A percentile compares a stretch with the other conserved stretches of the same genome.
Evolutionary conservation across 2,113 vertebrate species (phyloP).

Genomic region (Lethenteron camtschaticum): DNA sequence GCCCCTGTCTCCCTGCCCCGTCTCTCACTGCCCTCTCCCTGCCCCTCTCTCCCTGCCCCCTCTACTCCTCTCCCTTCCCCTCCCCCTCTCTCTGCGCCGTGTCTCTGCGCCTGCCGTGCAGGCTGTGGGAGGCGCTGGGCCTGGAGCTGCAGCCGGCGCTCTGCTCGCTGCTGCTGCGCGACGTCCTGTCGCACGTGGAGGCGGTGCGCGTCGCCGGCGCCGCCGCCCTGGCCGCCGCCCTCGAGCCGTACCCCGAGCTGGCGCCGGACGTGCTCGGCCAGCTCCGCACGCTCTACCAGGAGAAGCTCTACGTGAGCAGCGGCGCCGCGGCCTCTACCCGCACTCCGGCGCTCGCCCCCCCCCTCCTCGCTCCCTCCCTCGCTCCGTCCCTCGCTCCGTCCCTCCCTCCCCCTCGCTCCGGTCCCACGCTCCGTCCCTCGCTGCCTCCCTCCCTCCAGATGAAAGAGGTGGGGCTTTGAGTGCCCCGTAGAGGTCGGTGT

Average conservation of each 20-base stretch:
- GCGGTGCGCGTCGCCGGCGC: conserved; percentile 59
- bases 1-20: too few relatives aligned
- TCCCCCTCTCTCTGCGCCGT: too few relatives aligned
- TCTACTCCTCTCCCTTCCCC: background rate
- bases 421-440: too few relatives aligned
- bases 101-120: conserved; percentile 12
- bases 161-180: conserved; percentile 61
- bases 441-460: too few relatives aligned
- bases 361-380: too few relatives aligned
- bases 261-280: conserved; percentile 47
- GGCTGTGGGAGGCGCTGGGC: conserved; percentile 55
- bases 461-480: too few relatives aligned
- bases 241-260: conserved; percentile 48
- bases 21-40: background rate
- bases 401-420: too few relatives aligned
- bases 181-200: conserved; percentile 69
- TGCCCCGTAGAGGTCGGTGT: too few relatives aligned
- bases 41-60: background rate
- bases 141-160: conserved; percentile 63
- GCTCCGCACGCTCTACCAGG: conserved; percentile 70
- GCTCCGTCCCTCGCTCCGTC: too few relatives aligned
- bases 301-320: conserved; percentile 74
- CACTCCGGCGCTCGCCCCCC: too few relatives aligned
- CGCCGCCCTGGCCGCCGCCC: conserved; percentile 57
- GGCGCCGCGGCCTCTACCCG: background rate